Evolutionary conservation across 2,888 invertebrate genomes (phyloP).

Genomic region (Hirtodrosophila trivittata): DNA sequence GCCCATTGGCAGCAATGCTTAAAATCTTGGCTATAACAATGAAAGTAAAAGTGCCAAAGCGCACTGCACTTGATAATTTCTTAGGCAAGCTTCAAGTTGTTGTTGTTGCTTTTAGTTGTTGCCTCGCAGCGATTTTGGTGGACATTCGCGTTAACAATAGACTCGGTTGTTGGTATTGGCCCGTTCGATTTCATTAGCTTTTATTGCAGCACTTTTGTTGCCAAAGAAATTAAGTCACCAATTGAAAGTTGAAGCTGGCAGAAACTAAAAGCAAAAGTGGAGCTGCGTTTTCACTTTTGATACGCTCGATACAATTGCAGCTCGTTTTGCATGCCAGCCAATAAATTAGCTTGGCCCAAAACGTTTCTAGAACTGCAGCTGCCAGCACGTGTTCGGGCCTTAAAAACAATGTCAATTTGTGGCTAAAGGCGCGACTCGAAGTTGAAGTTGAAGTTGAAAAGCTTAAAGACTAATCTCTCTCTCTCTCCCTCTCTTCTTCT

Average conservation of each 20-base stretch:
- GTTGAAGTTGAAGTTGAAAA: conserved; percentile 1
- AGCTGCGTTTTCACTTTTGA: conserved; percentile 69
- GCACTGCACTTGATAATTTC: conserved; percentile 79
- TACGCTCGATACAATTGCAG: conserved; percentile 53
- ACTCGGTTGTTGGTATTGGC: conserved; percentile 26
- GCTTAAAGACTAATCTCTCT: conserved; percentile 57
- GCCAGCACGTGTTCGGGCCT: conserved; percentile 7
- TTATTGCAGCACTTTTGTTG: conserved; percentile 70
- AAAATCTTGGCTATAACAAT: conserved; percentile 46
- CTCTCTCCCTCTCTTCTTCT: conserved; percentile 23
- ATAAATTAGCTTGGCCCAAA: conserved; percentile 59
- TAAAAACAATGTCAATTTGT: conserved; percentile 18
- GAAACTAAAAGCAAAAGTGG: conserved; percentile 63
- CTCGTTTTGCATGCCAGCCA: conserved; percentile 44
- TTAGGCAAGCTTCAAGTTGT: conserved; percentile 42
- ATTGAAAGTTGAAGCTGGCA: conserved; percentile 66
- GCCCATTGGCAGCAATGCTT: conserved; percentile 48
- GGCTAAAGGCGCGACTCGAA: conserved; percentile 4
- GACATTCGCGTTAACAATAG: conserved; percentile 58
- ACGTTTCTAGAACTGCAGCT: conserved; percentile 38
- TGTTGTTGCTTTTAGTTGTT: conserved; percentile 19
- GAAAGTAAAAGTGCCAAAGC: conserved; percentile 74
- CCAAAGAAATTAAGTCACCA: conserved; percentile 76
- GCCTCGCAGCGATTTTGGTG: conserved; percentile 38
- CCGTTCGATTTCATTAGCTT: conserved; percentile 78